These are phyloP conservation scores for Amiota communis DNA, from an alignment of 2,888 invertebrate genomes.

Conservation along the genomic window DNA sequence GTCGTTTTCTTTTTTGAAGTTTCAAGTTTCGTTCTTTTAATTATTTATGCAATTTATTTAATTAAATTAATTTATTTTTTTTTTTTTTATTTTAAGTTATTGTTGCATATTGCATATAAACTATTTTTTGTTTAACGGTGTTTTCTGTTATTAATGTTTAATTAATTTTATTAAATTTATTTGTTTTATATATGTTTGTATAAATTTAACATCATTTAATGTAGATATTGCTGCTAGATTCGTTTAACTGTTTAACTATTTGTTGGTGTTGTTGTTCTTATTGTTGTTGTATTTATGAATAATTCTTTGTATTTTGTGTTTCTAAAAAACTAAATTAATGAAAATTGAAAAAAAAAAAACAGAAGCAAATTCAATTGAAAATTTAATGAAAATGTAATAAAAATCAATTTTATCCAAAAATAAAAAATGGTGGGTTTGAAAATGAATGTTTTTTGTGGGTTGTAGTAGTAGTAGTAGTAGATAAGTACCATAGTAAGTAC, in stretches of 20 bases:
- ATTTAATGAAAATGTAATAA: not conserved
- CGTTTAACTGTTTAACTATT: constrained; percentile 1
- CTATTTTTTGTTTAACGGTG: not conserved
- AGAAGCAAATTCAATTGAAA: not conserved
- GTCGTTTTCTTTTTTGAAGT: constrained; percentile 49
- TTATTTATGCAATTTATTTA: too few relatives aligned
- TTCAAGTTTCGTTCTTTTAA: too few relatives aligned
- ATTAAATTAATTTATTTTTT: not conserved
- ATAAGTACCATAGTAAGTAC: too few relatives aligned
- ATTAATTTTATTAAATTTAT: constrained; percentile 2
- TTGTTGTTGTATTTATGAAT: not conserved
- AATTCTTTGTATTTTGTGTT: constrained; percentile 9
- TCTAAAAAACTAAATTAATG: not conserved
- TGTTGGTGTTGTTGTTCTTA: too few relatives aligned
- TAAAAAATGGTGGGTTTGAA: constrained; percentile 16
- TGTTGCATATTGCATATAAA: not conserved
- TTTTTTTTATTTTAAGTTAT: constrained; percentile 16
- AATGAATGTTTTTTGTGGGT: not conserved
- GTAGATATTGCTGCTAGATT: constrained; percentile 26
- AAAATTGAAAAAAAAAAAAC: not conserved
- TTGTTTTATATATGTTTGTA: not conserved
- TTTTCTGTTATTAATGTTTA: constrained; percentile 37
- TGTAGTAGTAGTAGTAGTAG: too few relatives aligned
- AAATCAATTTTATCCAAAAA: not conserved
- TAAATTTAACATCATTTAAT: constrained; percentile 11